Evolutionary conservation across 2,888 invertebrate species (phyloP).

Genomic region (Andrena minutula): DNA sequence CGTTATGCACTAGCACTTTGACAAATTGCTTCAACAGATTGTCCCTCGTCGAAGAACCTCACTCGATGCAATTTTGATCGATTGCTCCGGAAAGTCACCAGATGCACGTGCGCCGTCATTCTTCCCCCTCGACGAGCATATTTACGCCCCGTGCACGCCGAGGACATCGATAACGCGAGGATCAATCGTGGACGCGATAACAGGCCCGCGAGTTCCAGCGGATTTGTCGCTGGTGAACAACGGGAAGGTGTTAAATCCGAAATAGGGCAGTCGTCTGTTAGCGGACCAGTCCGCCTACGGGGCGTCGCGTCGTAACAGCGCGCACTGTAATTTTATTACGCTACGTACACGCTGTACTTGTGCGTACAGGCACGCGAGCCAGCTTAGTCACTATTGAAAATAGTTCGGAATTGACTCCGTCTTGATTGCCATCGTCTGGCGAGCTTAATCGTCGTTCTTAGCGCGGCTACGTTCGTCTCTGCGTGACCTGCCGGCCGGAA

Average conservation of each 20-base stretch:
- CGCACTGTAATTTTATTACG: constrained; percentile 71
- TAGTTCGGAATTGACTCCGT: constrained; percentile 64
- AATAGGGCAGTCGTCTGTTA: constrained; percentile 72
- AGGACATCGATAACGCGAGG: constrained; percentile 25
- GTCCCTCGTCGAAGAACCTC: too few relatives aligned
- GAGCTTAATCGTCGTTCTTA: constrained; percentile 26
- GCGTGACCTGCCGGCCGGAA: background rate
- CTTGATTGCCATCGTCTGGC: constrained; percentile 52
- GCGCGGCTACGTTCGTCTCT: background rate
- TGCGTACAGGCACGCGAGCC: constrained; percentile 52
- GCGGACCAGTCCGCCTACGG: constrained; percentile 75
- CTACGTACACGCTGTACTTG: constrained; percentile 42
- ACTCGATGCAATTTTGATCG: background rate
- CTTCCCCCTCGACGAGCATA: background rate
- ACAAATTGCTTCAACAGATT: background rate
- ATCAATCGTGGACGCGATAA: constrained; percentile 30
- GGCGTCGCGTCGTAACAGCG: constrained; percentile 57
- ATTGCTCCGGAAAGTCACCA: background rate
- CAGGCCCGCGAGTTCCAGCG: background rate
- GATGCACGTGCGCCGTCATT: background rate
- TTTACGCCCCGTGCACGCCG: background rate
- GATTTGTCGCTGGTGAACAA: constrained; percentile 39
- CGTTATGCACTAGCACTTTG: background rate
- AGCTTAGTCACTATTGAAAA: constrained; percentile 74
- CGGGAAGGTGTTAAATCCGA: constrained; percentile 69